Evolutionary conservation across 2,113 vertebrate genomes (phyloP).

Genomic region (Pygoscelis antarcticus): DNA sequence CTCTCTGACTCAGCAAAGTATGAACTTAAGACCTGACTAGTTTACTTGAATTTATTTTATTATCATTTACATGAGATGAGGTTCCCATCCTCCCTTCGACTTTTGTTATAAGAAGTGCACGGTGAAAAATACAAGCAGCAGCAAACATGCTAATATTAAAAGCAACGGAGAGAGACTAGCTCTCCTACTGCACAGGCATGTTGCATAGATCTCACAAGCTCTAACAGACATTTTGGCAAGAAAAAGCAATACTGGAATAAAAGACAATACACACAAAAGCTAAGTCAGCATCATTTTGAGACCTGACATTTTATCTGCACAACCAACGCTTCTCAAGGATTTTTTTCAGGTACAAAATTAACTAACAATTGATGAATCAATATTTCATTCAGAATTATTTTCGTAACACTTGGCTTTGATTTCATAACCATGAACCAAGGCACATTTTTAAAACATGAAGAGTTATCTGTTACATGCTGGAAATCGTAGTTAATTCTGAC

Average conservation of each 20-base stretch:
- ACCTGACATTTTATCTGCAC: neutral
- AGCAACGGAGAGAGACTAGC: rapidly evolving
- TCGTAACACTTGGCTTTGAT: neutral
- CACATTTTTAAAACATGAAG: neutral
- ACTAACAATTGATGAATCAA: neutral
- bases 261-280: neutral
- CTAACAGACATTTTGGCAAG: neutral
- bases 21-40: neutral
- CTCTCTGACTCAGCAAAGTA: neutral
- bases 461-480: neutral
- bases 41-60: neutral
- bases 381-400: neutral
- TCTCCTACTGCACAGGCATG: rapidly evolving
- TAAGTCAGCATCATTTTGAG: neutral
- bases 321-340: neutral
- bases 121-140: neutral
- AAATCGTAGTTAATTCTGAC: neutral
- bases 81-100: neutral
- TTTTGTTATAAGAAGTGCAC: neutral
- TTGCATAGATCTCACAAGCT: neutral
- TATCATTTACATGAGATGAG: neutral
- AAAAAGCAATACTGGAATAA: neutral
- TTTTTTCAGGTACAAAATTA: neutral
- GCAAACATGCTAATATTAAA: neutral
- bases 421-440: neutral